Conservation (phyloP, 2,888 invertebrate species). For the Spisula solida region DNA sequence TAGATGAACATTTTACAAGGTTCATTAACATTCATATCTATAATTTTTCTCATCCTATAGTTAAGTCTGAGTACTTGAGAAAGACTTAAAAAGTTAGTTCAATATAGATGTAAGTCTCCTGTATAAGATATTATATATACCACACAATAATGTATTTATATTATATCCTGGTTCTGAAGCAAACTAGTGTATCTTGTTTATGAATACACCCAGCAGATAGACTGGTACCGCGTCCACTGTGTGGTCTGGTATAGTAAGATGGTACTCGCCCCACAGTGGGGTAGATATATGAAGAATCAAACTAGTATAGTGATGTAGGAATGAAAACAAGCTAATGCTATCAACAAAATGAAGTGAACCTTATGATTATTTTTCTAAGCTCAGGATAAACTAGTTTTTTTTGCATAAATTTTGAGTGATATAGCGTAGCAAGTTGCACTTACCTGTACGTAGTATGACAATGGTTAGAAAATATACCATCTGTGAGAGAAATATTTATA, state of each 20-base stretch:
- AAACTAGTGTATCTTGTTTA: no score
- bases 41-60: constrained; percentile 17
- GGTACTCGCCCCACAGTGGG: constrained; percentile 13
- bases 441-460: background rate
- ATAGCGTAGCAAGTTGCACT: no score
- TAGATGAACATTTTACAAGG: background rate
- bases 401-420: background rate
- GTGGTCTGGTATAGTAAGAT: background rate
- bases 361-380: background rate
- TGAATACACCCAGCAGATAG: no score
- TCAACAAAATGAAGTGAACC: constrained; percentile 16
- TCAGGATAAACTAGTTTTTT: constrained; percentile 4
- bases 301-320: background rate
- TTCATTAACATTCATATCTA: constrained; percentile 44
- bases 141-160: background rate
- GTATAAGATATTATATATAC: constrained; percentile 6
- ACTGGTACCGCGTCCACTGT: no score
- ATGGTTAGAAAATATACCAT: constrained; percentile 4
- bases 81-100: background rate
- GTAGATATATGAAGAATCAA: background rate
- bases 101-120: background rate
- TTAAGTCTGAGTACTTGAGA: constrained; percentile 22
- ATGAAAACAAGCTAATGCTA: background rate
- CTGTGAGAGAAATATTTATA: background rate
- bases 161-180: background rate